Evolutionary conservation across 2,888 invertebrate species (phyloP), one percentile per base, ranked within the genome.

Genomic region (Lasioglossum zephyrum): DNA sequence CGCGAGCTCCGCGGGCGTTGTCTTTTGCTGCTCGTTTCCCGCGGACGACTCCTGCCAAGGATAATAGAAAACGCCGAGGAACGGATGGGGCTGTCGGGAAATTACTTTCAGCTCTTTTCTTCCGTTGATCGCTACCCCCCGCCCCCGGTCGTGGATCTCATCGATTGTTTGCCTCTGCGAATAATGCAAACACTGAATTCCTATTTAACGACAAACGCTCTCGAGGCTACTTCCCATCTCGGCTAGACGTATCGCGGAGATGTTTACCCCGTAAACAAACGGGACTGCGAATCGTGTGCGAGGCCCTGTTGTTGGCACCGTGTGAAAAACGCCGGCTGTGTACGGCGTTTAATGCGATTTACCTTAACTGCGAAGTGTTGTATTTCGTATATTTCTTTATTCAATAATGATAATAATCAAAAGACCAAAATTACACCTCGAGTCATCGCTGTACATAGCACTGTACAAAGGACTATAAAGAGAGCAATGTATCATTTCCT

Each of bases 41-140:
- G 41, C 72, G 75, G 70, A 60, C 47, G 57, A 60, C 47, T 72
- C 70, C 72, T 36, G 22, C 5, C 36, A 53, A 41, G 41, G 78
- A 81, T 84, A 86, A 86, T 84, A 84, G 84, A 83, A 72, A 70
- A 69, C 47, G 63, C 4, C 9, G 41, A 16, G 41, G 53, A 11
- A 18, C 22, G 47, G 41, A 53, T 31, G 60, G 44, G 18, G 26
- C 47, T 44, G 22, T 36, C 63, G 16, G 36, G 47, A 70, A 82
- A 79, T 79, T 82, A 74, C 85, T 82, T 77, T 86, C 81, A 77
- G 36, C 66, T 66, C 79, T 82, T 76, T 73, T 60, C 72, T 60
- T 39, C 26, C 49, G 70, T 72, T 81, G 66, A 66, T 69, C 81
- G 22, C 39, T 73, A 66, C 18, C 22, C 44, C 63, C 26, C 36